phyloP scores from a whole-genome alignment of 2,797 vertebrate species.

The Picus viridis region DNA sequence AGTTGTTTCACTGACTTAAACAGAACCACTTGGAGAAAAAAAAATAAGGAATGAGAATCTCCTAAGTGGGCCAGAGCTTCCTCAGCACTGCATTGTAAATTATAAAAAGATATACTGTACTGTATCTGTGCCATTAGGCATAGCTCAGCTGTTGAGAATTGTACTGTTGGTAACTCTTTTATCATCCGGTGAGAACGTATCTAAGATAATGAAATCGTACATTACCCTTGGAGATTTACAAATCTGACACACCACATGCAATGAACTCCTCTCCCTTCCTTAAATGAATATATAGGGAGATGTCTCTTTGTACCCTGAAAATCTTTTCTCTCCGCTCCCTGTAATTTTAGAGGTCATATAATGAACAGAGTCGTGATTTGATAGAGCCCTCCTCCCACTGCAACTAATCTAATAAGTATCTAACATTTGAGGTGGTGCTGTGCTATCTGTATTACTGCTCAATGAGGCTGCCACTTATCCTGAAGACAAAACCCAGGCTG shows the following conservation, averaged over 20 bases:
- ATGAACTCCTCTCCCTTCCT: conserved; percentile 7
- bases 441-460: conserved; percentile 3
- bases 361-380: conserved; percentile 19
- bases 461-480: conserved; percentile 17
- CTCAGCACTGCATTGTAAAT: conserved; percentile 17
- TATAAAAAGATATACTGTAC: conserved; percentile 27
- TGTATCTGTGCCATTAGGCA: neutral
- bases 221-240: conserved; percentile 30
- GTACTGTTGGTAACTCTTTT: conserved; percentile 26
- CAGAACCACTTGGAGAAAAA: conserved; percentile 8
- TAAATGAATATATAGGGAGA: conserved; percentile 32
- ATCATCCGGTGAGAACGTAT: conserved; percentile 24
- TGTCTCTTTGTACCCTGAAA: neutral
- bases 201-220: conserved; percentile 14
- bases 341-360: conserved; percentile 52
- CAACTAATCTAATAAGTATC: conserved; percentile 37
- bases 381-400: conserved; percentile 13
- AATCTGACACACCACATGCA: conserved; percentile 10
- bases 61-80: conserved; percentile 3
- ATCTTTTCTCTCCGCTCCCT: neutral
- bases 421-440: conserved; percentile 9
- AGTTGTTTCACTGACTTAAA: conserved; percentile 24
- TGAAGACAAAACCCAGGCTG: conserved; percentile 44
- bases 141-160: conserved; percentile 22
- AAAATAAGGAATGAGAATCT: neutral